A percentile compares a stretch with the other conserved stretches of the same genome.
phyloP scores from a whole-genome alignment of 2,113 vertebrate genomes.

The Pluvianellus socialis region DNA sequence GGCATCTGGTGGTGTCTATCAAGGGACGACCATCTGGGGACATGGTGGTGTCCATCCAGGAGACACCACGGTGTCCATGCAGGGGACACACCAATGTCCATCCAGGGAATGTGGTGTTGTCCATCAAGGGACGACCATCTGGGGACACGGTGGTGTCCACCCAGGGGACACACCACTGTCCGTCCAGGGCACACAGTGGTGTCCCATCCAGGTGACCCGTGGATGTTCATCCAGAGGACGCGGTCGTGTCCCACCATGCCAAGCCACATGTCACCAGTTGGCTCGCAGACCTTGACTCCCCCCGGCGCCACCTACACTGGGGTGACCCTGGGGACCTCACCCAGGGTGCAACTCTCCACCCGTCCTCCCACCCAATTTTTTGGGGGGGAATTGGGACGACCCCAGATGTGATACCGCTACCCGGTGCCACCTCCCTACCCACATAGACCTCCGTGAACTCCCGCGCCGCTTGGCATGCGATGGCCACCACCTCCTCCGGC shows the following conservation, averaged over 20 bases:
- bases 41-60: not conserved
- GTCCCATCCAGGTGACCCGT: too few relatives aligned
- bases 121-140: not conserved
- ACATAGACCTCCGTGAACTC: constrained; percentile 79
- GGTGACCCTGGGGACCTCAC: not conserved
- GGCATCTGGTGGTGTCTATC: too few relatives aligned
- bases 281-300: too few relatives aligned
- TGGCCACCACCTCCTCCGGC: not conserved
- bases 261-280: not conserved
- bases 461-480: constrained; percentile 51
- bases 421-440: constrained; percentile 63
- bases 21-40: too few relatives aligned
- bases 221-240: too few relatives aligned
- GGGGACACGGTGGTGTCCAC: not conserved
- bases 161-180: not conserved
- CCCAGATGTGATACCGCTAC: fast-evolving
- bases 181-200: not conserved
- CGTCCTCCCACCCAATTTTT: not conserved
- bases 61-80: not conserved
- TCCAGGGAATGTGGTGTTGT: too few relatives aligned
- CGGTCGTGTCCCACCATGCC: not conserved
- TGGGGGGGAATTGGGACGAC: too few relatives aligned
- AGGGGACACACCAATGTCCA: too few relatives aligned
- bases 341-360: not conserved
- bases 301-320: too few relatives aligned